Evolutionary conservation across 2,797 vertebrate genomes (phyloP), one percentile per base, ranked within the genome.

Genomic region (Pangasius mekongensis): DNA sequence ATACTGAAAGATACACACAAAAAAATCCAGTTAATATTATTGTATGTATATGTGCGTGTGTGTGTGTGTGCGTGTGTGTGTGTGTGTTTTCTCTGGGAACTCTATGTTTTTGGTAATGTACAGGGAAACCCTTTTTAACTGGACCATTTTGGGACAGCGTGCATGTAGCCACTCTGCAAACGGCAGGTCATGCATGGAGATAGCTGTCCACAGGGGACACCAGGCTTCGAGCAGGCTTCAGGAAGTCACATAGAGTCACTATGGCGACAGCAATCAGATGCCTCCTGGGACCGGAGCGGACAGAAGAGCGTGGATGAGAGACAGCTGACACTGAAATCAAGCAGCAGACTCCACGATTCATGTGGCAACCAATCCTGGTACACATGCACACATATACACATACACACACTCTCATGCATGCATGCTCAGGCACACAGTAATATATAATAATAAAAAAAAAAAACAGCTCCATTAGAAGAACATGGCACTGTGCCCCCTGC

Each of bases 181-280:
- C 86, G 92, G 92, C 91, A 95, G 94, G 93, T 95, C 93, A 93
- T 93, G 93, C 94, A 95, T 95, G 94, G 91, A 91, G 92, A 93
- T 94, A 90, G 90, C 90, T 92, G 90, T 83, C 94, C 87, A 81
- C 87, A 90, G 90, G 89, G 92, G 92, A 92, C 93, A 91, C 89
- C 89, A 88, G 89, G 39, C 91, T 89, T 83, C 67, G 86, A 93
- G 92, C 92, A 91, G 89, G 92, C 89, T 91, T 90, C 89, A 86
- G 86, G 91, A 91, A 92, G 94, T 94, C 94, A 95, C 94, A 95
- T 93, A 94, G 95, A 95, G 95, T 96, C 95, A 96, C 95, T 96
- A 96, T 96, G 96, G 96, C 94, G 95, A 97, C 96, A 95, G 95
- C 94, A 96, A 94, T 96, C 94, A 95, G 93, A 93, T 91, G 93